A percentile compares a stretch with the other conserved stretches of the same genome.
These are phyloP conservation scores for Linnaemya vulpina DNA, from an alignment of 2,888 invertebrate species.

Conservation along the genomic window DNA sequence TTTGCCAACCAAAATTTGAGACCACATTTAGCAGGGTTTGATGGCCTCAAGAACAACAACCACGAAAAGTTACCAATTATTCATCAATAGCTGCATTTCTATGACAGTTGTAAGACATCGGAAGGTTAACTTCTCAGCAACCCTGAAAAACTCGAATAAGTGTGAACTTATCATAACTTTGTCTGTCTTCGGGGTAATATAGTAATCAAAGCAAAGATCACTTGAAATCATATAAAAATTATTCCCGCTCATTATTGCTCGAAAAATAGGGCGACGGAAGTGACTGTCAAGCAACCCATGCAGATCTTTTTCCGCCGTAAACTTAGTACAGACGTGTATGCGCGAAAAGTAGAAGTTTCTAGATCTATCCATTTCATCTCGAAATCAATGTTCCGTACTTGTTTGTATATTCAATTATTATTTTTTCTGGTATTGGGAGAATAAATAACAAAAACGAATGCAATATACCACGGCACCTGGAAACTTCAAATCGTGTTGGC, in stretches of 20 bases:
- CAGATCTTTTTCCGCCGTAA: neutral
- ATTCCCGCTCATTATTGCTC: slow-evolving; percentile 3
- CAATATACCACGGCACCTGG: too few relatives aligned
- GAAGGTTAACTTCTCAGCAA: too few relatives aligned
- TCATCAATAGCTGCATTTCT: neutral
- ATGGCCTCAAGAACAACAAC: neutral
- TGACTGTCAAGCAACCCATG: neutral
- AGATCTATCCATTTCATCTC: neutral
- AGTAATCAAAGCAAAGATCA: neutral
- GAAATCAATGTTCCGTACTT: neutral
- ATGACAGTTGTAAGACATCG: too few relatives aligned
- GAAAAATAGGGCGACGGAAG: neutral
- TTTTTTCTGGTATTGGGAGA: too few relatives aligned
- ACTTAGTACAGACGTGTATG: neutral
- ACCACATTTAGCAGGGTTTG: neutral
- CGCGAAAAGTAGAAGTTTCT: neutral
- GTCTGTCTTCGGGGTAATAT: neutral
- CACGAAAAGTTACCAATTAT: neutral
- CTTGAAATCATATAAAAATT: slow-evolving; percentile 8
- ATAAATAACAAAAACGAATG: too few relatives aligned
- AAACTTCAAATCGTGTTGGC: too few relatives aligned
- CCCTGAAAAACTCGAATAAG: too few relatives aligned
- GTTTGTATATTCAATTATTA: too few relatives aligned
- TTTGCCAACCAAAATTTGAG: neutral
- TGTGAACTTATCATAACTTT: too few relatives aligned